Conservation (phyloP, 2,888 invertebrate species). For the Drosophila robusta region DNA sequence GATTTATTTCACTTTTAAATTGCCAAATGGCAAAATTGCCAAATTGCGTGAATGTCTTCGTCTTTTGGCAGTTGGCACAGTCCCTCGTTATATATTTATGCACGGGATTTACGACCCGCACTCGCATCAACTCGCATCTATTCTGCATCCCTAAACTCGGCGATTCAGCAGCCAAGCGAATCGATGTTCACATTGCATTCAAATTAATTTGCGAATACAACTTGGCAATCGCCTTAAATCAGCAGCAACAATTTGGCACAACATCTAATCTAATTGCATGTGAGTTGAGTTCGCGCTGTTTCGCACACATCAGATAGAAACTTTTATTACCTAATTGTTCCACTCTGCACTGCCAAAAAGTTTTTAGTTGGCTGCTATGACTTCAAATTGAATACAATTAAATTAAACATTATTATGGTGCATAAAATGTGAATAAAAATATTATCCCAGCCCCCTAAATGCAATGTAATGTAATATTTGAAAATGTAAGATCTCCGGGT, state of each 20-base stretch:
- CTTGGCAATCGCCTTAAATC: slow-evolving; percentile 46
- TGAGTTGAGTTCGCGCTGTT: neutral
- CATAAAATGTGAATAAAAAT: too few species aligned
- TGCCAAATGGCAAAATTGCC: slow-evolving; percentile 67
- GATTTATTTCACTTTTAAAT: slow-evolving; percentile 74
- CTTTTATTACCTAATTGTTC: neutral
- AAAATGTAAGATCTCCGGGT: too few species aligned
- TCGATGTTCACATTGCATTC: slow-evolving; percentile 56
- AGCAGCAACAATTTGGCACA: slow-evolving; percentile 33
- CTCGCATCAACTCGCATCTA: slow-evolving; percentile 21
- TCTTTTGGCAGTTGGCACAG: slow-evolving; percentile 40
- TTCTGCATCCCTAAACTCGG: slow-evolving; percentile 32
- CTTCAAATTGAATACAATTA: too few species aligned
- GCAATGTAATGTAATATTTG: too few species aligned
- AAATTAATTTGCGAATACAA: slow-evolving; percentile 68
- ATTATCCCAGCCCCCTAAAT: too few species aligned
- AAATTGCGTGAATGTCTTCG: slow-evolving; percentile 38
- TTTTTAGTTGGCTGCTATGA: too few species aligned
- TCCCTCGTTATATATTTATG: slow-evolving; percentile 17
- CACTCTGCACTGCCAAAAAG: too few species aligned
- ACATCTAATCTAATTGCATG: slow-evolving; percentile 36
- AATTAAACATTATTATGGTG: too few species aligned
- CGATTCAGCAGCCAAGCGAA: slow-evolving; percentile 50
- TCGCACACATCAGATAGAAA: neutral
- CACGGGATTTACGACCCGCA: slow-evolving; percentile 13